phyloP scores from a whole-genome alignment of 1,140 invertebrate genomes.

The Drosophila chauvacae region DNA sequence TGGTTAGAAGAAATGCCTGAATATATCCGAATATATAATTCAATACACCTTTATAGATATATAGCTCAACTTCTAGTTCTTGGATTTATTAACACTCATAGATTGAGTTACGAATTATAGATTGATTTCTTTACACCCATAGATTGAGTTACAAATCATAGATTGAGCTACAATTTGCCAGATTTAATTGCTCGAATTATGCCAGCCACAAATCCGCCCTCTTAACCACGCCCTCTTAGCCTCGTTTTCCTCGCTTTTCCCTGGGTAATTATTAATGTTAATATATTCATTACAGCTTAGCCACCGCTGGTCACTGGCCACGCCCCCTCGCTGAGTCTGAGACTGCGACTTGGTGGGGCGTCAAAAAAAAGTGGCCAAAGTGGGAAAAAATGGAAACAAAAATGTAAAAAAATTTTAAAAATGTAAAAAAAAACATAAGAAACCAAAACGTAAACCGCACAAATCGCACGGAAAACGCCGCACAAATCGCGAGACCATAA shows the following conservation, averaged over 20 bases:
- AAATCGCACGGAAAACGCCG: slow-evolving; percentile 46
- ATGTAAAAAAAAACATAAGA: background rate
- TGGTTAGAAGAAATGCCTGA: too few relatives aligned
- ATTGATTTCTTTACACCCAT: too few relatives aligned
- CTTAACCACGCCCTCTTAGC: slow-evolving; percentile 6
- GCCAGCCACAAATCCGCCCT: slow-evolving; percentile 5
- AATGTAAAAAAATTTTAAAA: background rate
- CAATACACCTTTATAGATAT: too few relatives aligned
- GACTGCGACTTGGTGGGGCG: slow-evolving; percentile 15
- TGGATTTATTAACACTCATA: background rate
- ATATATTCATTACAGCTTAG: slow-evolving; percentile 78
- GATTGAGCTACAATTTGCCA: background rate
- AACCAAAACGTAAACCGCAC: slow-evolving; percentile 29
- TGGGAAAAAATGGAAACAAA: background rate
- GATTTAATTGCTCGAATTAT: slow-evolving; percentile 7
- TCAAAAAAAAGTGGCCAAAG: slow-evolving; percentile 23
- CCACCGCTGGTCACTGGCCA: slow-evolving; percentile 19
- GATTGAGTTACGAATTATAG: too few relatives aligned
- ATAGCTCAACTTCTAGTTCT: background rate
- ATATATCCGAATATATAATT: too few relatives aligned
- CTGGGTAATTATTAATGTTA: slow-evolving; percentile 75
- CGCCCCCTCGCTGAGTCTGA: slow-evolving; percentile 2
- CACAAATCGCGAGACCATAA: slow-evolving; percentile 56
- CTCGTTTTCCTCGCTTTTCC: background rate
- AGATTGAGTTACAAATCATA: background rate